These are phyloP conservation scores for Diprion similis DNA, from an alignment of 1,140 invertebrate genomes.

Conservation along the genomic window DNA sequence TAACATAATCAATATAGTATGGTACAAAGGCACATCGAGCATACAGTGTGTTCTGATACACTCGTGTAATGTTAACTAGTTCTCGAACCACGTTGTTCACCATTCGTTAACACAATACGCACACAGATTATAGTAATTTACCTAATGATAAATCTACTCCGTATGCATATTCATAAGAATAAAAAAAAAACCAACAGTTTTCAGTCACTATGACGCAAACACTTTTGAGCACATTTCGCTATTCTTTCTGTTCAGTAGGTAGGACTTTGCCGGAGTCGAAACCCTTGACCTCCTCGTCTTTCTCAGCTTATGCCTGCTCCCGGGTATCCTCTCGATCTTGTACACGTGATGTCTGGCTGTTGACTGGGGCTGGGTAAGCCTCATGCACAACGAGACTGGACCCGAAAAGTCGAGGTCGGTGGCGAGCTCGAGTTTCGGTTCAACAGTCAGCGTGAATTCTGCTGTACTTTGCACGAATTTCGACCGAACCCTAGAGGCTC, in stretches of 20 bases:
- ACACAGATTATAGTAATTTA: not conserved
- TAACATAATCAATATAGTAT: constrained; percentile 6
- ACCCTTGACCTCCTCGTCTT: constrained; percentile 54
- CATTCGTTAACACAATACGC: too few species aligned
- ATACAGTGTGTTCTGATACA: not conserved
- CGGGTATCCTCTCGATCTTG: constrained; percentile 74
- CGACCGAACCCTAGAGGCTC: constrained; percentile 71
- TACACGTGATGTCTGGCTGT: constrained; percentile 70
- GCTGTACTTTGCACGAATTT: constrained; percentile 74
- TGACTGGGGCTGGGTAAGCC: constrained; percentile 76
- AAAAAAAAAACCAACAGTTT: too few species aligned
- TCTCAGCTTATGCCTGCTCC: constrained; percentile 69
- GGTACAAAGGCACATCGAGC: constrained; percentile 27
- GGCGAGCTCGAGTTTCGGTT: constrained; percentile 76
- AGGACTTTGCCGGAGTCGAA: constrained; percentile 71
- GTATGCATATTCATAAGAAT: too few species aligned
- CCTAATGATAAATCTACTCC: not conserved
- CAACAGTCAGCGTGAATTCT: constrained; percentile 73
- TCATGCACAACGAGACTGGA: constrained; percentile 80
- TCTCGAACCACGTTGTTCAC: too few species aligned
- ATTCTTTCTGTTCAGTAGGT: constrained; percentile 80
- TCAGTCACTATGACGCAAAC: constrained; percentile 39
- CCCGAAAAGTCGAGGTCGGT: constrained; percentile 84
- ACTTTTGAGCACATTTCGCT: constrained; percentile 76
- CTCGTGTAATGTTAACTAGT: not conserved